phyloP scores from a whole-genome alignment of 2,113 vertebrate genomes.

The Myanophis thanlyinensis region DNA sequence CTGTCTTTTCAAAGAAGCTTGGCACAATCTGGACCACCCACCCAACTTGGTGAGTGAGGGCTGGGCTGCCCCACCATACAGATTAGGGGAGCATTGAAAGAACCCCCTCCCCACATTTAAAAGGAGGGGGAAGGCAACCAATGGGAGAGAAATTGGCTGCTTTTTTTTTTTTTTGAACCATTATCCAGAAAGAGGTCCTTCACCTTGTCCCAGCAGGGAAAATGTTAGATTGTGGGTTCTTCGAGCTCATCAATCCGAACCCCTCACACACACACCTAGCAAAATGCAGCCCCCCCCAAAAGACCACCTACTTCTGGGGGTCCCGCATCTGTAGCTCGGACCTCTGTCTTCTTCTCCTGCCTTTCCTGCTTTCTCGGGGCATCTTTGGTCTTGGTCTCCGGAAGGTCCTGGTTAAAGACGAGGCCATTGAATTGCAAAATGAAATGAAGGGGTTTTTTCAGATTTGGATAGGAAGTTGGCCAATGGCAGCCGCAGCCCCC shows the following conservation, averaged over 20 bases:
- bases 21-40: neutral
- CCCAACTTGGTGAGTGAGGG: neutral
- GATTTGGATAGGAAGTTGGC: neutral
- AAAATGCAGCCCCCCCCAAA: neutral
- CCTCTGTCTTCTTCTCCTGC: conserved; percentile 62
- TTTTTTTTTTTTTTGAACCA: neutral
- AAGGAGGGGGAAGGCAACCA: neutral
- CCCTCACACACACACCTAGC: neutral
- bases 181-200: neutral
- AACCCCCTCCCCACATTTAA: neutral
- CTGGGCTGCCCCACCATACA: neutral
- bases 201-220: neutral
- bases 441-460: neutral
- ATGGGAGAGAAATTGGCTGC: neutral
- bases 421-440: neutral
- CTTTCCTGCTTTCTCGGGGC: neutral
- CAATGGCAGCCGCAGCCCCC: neutral
- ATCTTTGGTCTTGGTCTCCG: neutral
- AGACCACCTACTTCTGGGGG: conserved; percentile 64
- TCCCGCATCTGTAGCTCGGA: conserved; percentile 15
- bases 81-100: neutral
- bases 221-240: no score
- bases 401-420: neutral
- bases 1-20: neutral
- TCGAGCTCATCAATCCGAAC: neutral